These are phyloP conservation scores for Halcyon badia DNA, from an alignment of 2,797 vertebrate species.

Conservation along the genomic window DNA sequence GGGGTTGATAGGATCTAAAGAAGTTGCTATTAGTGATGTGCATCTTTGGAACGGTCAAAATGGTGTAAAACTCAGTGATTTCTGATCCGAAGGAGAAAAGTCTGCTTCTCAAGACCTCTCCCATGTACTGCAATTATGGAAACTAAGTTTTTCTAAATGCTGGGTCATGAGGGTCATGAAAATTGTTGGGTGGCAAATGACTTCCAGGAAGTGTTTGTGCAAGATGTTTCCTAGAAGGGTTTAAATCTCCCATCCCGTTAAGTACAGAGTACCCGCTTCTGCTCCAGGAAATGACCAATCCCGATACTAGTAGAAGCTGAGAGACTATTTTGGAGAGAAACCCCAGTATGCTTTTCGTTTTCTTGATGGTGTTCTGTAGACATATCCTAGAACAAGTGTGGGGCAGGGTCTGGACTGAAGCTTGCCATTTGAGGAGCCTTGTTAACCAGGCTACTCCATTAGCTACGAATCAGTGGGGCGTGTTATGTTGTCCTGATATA, in stretches of 20 bases:
- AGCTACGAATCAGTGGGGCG: fast-evolving
- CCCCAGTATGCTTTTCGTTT: neutral
- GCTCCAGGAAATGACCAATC: neutral
- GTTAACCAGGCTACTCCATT: neutral
- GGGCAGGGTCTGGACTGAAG: neutral
- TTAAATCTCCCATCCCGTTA: neutral
- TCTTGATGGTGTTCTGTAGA: neutral
- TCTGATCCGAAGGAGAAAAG: neutral
- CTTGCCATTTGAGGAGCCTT: neutral
- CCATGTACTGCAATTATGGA: neutral
- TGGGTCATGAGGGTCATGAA: neutral
- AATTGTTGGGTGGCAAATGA: neutral
- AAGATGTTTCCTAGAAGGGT: neutral
- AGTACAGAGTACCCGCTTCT: neutral
- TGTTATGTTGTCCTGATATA: fast-evolving
- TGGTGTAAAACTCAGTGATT: neutral
- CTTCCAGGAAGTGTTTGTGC: neutral
- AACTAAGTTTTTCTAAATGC: neutral
- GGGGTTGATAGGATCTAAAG: neutral
- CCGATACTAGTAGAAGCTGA: neutral
- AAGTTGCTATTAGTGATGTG: neutral
- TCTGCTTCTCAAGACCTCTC: neutral
- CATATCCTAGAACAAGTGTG: neutral
- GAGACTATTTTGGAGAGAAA: neutral
- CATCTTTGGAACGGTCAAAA: neutral